These are phyloP conservation scores for Aleiodes alternator DNA, from an alignment of 2,888 invertebrate genomes.

Conservation along the genomic window DNA sequence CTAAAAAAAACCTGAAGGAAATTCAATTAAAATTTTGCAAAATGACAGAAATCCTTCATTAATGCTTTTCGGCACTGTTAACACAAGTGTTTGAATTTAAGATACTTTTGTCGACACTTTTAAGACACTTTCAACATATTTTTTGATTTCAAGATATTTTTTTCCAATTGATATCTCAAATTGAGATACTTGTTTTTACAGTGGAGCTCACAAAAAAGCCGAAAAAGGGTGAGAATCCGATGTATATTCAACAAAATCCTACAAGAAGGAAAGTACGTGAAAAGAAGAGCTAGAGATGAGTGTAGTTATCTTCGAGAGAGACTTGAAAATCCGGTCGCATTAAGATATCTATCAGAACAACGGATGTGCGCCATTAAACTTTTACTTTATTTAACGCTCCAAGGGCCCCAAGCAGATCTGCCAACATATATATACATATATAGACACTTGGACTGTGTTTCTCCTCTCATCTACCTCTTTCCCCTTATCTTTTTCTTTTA, in stretches of 20 bases:
- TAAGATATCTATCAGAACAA: slow-evolving; percentile 75
- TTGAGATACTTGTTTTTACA: too few relatives aligned
- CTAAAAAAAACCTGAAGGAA: too few relatives aligned
- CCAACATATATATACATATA: slow-evolving; percentile 14
- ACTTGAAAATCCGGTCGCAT: slow-evolving; percentile 75
- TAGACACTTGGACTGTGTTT: slow-evolving; percentile 17
- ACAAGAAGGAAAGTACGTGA: background rate
- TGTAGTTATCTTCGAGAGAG: slow-evolving; percentile 65
- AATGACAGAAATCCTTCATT: too few relatives aligned
- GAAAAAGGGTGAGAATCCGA: background rate
- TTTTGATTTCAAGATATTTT: too few relatives aligned
- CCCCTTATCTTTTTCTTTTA: slow-evolving; percentile 31
- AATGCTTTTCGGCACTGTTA: too few relatives aligned
- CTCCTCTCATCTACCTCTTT: slow-evolving; percentile 23
- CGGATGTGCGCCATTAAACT: slow-evolving; percentile 74
- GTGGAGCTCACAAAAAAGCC: background rate
- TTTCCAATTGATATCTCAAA: too few relatives aligned
- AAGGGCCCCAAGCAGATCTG: slow-evolving; percentile 45
- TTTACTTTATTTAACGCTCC: slow-evolving; percentile 72
- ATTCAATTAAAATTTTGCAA: too few relatives aligned
- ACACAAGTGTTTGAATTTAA: too few relatives aligned
- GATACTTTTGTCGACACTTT: too few relatives aligned
- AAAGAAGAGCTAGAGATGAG: slow-evolving; percentile 34
- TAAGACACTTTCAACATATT: too few relatives aligned
- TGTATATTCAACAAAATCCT: background rate